These are phyloP conservation scores for Rhabdomys pumilio DNA, from an alignment of 2,797 vertebrate species.

Conservation along the genomic window DNA sequence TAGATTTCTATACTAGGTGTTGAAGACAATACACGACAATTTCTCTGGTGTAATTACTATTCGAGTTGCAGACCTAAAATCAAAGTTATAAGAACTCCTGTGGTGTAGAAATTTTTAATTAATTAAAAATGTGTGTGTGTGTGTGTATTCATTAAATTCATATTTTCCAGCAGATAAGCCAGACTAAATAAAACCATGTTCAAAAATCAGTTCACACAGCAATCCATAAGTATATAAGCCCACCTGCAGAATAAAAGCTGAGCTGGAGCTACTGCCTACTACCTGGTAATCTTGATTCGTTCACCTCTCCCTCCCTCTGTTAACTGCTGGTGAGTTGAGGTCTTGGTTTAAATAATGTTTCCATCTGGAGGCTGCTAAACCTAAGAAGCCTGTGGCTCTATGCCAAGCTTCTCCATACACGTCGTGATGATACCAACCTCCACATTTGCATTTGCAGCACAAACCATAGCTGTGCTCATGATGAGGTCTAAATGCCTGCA, in stretches of 20 bases:
- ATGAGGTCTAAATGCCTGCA: neutral
- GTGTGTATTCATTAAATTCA: slow-evolving; percentile 19
- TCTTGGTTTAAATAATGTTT: neutral
- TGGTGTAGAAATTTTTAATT: slow-evolving; percentile 1
- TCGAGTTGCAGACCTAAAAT: slow-evolving; percentile 34
- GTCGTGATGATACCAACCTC: neutral
- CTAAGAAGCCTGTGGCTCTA: neutral
- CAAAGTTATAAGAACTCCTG: neutral
- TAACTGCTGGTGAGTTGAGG: neutral
- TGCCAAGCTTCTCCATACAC: neutral
- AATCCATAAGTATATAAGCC: neutral
- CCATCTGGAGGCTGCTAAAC: neutral
- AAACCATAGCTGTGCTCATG: neutral
- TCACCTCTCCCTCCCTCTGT: neutral
- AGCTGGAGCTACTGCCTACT: neutral
- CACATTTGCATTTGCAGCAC: neutral
- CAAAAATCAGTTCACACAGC: slow-evolving; percentile 28
- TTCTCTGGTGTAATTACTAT: neutral
- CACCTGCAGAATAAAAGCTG: neutral
- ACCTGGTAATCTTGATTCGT: neutral
- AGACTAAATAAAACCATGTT: slow-evolving; percentile 44
- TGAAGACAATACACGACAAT: neutral
- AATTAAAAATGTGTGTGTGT: neutral
- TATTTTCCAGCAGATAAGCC: slow-evolving; percentile 51
- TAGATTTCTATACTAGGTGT: neutral